phyloP scores from a whole-genome alignment of 2,888 invertebrate genomes.

The Epistrophe grossulariae region DNA sequence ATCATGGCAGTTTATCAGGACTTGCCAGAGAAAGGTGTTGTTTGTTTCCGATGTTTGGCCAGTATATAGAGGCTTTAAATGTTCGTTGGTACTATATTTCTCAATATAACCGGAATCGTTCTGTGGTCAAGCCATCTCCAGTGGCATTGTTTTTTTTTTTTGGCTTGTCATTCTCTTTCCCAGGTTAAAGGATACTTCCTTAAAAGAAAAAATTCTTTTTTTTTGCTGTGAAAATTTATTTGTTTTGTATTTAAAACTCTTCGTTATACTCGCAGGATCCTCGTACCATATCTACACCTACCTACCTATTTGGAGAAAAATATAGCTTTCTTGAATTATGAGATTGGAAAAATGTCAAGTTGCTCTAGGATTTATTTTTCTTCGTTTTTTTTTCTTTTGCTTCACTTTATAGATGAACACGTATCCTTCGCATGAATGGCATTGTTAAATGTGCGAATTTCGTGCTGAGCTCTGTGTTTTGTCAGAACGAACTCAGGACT shows the following conservation, averaged over 20 bases:
- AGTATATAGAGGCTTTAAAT: slow-evolving; percentile 1
- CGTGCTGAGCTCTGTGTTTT: slow-evolving; percentile 42
- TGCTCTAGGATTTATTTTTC: slow-evolving; percentile 30
- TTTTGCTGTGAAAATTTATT: slow-evolving; percentile 43
- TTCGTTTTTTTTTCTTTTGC: neutral
- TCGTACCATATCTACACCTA: neutral
- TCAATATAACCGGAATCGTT: slow-evolving; percentile 11
- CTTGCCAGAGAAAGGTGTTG: slow-evolving; percentile 41
- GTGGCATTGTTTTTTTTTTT: slow-evolving; percentile 6
- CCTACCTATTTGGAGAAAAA: slow-evolving; percentile 19
- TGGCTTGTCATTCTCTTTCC: neutral
- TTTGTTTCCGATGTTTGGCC: slow-evolving; percentile 40
- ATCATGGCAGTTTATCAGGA: slow-evolving; percentile 52
- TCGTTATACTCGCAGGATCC: neutral
- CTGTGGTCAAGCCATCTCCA: neutral
- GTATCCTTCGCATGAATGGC: slow-evolving; percentile 64
- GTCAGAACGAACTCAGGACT: slow-evolving; percentile 21
- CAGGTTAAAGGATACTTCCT: slow-evolving; percentile 4
- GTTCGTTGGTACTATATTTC: neutral
- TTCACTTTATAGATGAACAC: slow-evolving; percentile 44
- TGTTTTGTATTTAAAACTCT: slow-evolving; percentile 53
- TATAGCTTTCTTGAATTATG: slow-evolving; percentile 29
- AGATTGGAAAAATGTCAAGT: slow-evolving; percentile 66
- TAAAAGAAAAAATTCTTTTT: slow-evolving; percentile 3
- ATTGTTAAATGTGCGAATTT: slow-evolving; percentile 67